phyloP scores from a whole-genome alignment of 1,140 invertebrate genomes.

The Drosophila sp. region DNA sequence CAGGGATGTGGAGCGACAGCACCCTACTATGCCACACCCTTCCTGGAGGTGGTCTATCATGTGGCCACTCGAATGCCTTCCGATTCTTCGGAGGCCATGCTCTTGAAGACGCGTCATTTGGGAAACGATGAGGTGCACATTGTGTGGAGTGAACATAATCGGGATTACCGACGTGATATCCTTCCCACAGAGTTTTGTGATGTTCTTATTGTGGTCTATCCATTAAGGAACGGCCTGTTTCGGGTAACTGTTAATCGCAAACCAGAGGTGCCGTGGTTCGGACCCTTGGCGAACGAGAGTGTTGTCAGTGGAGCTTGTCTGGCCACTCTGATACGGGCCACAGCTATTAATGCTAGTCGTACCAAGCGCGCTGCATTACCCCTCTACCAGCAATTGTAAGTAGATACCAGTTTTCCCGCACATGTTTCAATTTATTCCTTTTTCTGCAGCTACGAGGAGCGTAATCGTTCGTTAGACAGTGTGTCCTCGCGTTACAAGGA shows the following conservation, averaged over 20 bases:
- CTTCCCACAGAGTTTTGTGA: conserved; percentile 99
- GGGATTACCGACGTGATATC: conserved; percentile 97
- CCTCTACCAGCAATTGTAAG: conserved; percentile 96
- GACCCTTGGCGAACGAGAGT: conserved; percentile 97
- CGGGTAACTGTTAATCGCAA: conserved; percentile 93
- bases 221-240: conserved; percentile 91
- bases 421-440: not conserved
- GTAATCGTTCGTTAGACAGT: conserved; percentile 92
- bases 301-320: conserved; percentile 93
- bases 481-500: conserved; percentile 95
- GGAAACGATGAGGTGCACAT: conserved; percentile 99
- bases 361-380: conserved; percentile 94
- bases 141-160: conserved; percentile 98
- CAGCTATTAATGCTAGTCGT: conserved; percentile 95
- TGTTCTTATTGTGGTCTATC: conserved; percentile 98
- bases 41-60: conserved; percentile 95
- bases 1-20: conserved; percentile 96
- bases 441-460: conserved; percentile 92
- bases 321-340: conserved; percentile 94
- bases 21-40: conserved; percentile 98
- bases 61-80: conserved; percentile 99
- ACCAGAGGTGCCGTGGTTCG: conserved; percentile 96
- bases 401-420: conserved; percentile 17
- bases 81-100: conserved; percentile 91
- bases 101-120: conserved; percentile 97